Evolutionary conservation across 2,113 vertebrate species (phyloP).

Genomic region (Mandrillus leucophaeus): DNA sequence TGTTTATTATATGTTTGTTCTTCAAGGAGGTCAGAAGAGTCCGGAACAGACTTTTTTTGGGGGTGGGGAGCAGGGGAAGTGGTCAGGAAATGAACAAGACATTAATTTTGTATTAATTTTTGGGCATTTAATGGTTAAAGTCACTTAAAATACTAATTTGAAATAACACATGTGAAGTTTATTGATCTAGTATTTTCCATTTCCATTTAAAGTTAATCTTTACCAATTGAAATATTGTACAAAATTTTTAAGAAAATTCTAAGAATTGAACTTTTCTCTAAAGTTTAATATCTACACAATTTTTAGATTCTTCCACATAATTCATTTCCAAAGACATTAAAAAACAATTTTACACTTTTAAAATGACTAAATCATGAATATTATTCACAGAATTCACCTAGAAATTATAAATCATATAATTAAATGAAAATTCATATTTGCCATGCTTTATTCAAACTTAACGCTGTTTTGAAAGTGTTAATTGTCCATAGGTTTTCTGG

Average conservation of each 20-base stretch:
- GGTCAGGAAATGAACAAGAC: not conserved
- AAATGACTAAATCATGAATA: not conserved
- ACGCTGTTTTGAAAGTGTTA: not conserved
- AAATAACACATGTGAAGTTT: not conserved
- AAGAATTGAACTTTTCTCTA: conserved; percentile 44
- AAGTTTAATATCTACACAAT: not conserved
- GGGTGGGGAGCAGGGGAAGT: not conserved
- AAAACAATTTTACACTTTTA: conserved; percentile 28
- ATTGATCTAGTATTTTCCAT: not conserved
- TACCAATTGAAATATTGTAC: not conserved
- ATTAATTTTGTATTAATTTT: conserved; percentile 38
- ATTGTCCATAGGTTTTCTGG: not conserved
- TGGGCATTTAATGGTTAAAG: not conserved
- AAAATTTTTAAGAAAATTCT: not conserved
- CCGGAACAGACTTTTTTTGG: not conserved
- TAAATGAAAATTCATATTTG: not conserved
- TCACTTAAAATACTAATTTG: not conserved
- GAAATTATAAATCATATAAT: conserved; percentile 47
- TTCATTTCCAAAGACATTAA: conserved; percentile 44
- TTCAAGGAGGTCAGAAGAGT: conserved; percentile 53
- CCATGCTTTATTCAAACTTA: not conserved
- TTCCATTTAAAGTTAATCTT: not conserved
- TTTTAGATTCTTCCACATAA: conserved; percentile 21
- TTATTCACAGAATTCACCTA: conserved; percentile 25
- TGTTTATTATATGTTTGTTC: conserved; percentile 28